Evolutionary conservation across 92 coral and sea anemone species (phyloP).

Genomic region (Virgularia gustaviana): DNA sequence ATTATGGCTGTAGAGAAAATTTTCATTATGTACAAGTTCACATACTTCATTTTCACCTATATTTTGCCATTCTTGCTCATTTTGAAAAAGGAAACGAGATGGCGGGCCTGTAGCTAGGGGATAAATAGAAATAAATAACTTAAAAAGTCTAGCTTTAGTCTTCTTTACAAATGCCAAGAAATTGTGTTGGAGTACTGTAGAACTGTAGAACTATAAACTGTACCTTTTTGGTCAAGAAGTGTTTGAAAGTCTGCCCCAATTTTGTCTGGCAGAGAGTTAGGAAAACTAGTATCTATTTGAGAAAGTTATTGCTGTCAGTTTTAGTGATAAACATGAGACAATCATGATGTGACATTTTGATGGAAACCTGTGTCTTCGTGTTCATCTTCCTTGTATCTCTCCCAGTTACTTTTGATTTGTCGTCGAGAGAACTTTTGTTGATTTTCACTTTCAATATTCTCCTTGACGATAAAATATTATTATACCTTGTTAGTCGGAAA

Average conservation of each 20-base stretch:
- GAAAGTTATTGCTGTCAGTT: background rate
- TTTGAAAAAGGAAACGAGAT: constrained; percentile 77
- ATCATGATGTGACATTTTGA: no score
- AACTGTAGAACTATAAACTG: no score
- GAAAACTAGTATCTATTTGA: constrained; percentile 2
- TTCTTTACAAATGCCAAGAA: no score
- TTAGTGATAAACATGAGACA: background rate
- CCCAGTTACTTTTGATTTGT: constrained; percentile 81
- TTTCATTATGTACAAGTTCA: no score
- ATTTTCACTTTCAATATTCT: constrained; percentile 6
- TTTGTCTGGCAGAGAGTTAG: background rate
- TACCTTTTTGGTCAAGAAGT: constrained; percentile 75
- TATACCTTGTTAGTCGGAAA: background rate
- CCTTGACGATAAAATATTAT: background rate
- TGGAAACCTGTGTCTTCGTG: no score
- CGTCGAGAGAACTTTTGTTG: constrained; percentile 63
- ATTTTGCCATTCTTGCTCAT: constrained; percentile 90
- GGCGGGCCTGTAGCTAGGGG: constrained; percentile 61
- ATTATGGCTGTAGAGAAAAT: no score
- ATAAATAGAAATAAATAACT: background rate
- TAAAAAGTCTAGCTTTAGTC: background rate
- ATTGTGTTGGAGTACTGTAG: no score
- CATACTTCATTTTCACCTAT: background rate
- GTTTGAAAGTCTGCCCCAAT: constrained; percentile 78
- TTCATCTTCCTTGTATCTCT: constrained; percentile 67